Evolutionary conservation across 2,888 invertebrate species (phyloP).

Genomic region (Lingula anatina): DNA sequence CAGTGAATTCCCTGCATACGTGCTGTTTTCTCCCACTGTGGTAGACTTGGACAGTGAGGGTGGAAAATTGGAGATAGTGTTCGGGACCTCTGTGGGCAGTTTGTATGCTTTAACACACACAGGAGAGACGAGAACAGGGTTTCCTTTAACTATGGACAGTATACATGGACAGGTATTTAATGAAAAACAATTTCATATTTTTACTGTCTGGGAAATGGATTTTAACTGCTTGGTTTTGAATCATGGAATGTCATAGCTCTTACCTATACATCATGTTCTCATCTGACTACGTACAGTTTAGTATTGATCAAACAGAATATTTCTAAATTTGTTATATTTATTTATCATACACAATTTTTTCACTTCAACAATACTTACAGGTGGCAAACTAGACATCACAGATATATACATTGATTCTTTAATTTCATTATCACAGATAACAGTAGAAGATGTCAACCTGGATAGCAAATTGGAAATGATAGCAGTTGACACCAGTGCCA

Average conservation of each 20-base stretch:
- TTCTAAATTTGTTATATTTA: too few relatives aligned
- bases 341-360: too few relatives aligned
- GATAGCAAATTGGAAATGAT: constrained; percentile 34
- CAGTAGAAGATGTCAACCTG: constrained; percentile 34
- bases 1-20: constrained; percentile 34
- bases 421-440: constrained; percentile 28
- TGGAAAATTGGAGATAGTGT: constrained; percentile 31
- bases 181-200: too few relatives aligned
- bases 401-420: too few relatives aligned
- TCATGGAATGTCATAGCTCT: too few relatives aligned
- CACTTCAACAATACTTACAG: too few relatives aligned
- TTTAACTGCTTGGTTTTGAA: too few relatives aligned
- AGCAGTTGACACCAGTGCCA: constrained; percentile 34
- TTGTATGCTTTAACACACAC: constrained; percentile 26
- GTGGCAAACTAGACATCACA: too few relatives aligned
- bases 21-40: constrained; percentile 39
- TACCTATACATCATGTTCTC: too few relatives aligned
- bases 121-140: constrained; percentile 23
- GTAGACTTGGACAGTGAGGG: constrained; percentile 34
- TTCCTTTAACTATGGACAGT: constrained; percentile 28
- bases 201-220: too few relatives aligned
- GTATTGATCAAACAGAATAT: too few relatives aligned
- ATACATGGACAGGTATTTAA: constrained; percentile 32
- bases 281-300: too few relatives aligned
- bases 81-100: constrained; percentile 38